Conservation (phyloP, 2,888 invertebrate genomes). For the Temnothorax rugatulus region DNA sequence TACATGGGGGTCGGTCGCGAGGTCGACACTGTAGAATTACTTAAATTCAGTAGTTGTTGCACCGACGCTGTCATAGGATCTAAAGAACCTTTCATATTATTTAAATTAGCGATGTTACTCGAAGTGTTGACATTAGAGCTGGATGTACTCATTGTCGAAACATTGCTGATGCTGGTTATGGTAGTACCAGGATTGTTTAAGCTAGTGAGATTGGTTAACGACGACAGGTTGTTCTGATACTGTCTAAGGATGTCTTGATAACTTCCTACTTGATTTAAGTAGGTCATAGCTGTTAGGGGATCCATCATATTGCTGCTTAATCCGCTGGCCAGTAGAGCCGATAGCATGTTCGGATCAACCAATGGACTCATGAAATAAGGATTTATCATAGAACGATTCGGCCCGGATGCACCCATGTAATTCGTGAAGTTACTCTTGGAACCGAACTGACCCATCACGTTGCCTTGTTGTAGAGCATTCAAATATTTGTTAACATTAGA, state of each 20-base stretch:
- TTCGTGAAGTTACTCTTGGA: slow-evolving; percentile 76
- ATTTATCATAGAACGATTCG: slow-evolving; percentile 79
- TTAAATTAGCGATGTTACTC: slow-evolving; percentile 71
- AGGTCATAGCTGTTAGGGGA: slow-evolving; percentile 80
- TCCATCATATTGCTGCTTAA: slow-evolving; percentile 80
- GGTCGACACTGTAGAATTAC: slow-evolving; percentile 73
- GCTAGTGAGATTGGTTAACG: slow-evolving; percentile 74
- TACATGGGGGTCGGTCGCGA: slow-evolving; percentile 74
- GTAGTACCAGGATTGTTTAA: slow-evolving; percentile 72
- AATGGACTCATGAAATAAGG: slow-evolving; percentile 82
- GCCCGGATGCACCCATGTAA: slow-evolving; percentile 76
- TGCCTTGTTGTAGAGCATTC: slow-evolving; percentile 74
- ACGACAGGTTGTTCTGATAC: slow-evolving; percentile 81
- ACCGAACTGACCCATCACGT: slow-evolving; percentile 77
- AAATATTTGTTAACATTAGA: slow-evolving; percentile 85
- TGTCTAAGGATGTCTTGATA: slow-evolving; percentile 82
- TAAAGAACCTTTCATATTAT: slow-evolving; percentile 62
- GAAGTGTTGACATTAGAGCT: slow-evolving; percentile 68
- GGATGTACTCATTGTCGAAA: slow-evolving; percentile 74
- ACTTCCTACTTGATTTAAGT: slow-evolving; percentile 81
- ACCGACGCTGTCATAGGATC: slow-evolving; percentile 65
- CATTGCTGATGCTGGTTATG: slow-evolving; percentile 72
- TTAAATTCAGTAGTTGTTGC: slow-evolving; percentile 78
- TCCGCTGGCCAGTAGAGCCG: slow-evolving; percentile 79
- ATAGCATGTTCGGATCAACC: slow-evolving; percentile 80